These are phyloP conservation scores for Hemiprocne comata DNA, from an alignment of 2,113 vertebrate species.

Conservation along the genomic window DNA sequence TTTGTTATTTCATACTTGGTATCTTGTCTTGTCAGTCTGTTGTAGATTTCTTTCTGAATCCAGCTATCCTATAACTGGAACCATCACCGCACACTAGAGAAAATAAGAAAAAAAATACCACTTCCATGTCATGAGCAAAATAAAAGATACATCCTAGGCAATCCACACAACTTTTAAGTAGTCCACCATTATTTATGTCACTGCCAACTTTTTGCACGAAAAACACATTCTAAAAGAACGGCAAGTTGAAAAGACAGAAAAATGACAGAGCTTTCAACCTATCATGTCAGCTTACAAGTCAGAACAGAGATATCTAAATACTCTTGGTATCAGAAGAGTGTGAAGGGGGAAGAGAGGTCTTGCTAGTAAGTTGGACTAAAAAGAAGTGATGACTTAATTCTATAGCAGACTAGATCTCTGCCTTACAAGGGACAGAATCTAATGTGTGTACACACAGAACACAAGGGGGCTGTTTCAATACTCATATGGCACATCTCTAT, in stretches of 20 bases:
- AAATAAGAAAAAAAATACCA: not conserved
- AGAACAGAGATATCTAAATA: not conserved
- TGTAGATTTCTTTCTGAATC: not conserved
- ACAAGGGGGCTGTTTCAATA: not conserved
- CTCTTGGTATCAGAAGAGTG: not conserved
- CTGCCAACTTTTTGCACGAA: not conserved
- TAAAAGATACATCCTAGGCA: no score
- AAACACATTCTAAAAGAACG: not conserved
- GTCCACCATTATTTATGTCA: accelerated
- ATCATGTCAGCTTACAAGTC: not conserved
- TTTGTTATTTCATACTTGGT: not conserved
- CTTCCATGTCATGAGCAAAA: not conserved
- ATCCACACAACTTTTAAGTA: not conserved
- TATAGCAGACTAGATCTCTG: accelerated
- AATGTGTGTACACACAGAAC: accelerated
- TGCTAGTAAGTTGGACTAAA: not conserved
- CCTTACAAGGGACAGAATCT: accelerated
- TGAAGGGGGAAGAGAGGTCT: not conserved
- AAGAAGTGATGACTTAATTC: not conserved
- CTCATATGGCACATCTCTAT: not conserved
- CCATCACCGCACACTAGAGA: not conserved
- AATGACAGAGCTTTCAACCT: not conserved
- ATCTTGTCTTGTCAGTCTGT: not conserved
- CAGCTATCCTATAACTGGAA: not conserved
- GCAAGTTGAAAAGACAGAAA: not conserved